A percentile compares a stretch with the other conserved stretches of the same genome.
Conservation (phyloP, 2,888 invertebrate species). For the Latrodectus hesperus region DNA sequence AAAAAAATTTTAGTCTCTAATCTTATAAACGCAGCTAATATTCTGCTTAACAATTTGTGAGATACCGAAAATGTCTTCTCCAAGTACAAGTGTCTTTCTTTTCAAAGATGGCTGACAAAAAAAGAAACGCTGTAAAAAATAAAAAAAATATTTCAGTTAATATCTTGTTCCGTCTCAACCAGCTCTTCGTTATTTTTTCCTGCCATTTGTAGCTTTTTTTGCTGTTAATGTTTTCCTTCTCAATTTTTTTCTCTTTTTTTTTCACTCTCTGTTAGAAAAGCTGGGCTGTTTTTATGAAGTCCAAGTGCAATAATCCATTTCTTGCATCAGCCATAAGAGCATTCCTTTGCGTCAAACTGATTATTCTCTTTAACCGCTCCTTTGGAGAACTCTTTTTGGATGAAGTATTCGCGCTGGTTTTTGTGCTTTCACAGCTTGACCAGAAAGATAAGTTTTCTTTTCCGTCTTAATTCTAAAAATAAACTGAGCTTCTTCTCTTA, state of each 20-base stretch:
- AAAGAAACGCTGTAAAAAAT: background rate
- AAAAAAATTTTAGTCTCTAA: background rate
- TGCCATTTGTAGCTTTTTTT: too few species aligned
- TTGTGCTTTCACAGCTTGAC: too few species aligned
- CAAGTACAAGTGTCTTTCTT: background rate
- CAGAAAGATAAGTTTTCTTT: too few species aligned
- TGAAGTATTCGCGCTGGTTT: background rate
- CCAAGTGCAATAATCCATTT: background rate
- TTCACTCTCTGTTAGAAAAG: background rate
- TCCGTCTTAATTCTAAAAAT: too few species aligned
- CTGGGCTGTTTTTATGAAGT: background rate
- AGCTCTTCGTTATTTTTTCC: too few species aligned
- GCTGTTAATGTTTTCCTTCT: too few species aligned
- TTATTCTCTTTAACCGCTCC: background rate
- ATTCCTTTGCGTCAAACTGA: background rate
- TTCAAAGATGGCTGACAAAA: background rate
- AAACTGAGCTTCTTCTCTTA: too few species aligned
- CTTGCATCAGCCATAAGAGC: background rate
- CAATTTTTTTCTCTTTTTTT: too few species aligned
- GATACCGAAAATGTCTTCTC: background rate
- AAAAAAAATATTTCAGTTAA: background rate
- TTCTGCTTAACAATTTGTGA: background rate
- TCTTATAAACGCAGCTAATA: conserved; percentile 5
- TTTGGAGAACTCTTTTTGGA: background rate
- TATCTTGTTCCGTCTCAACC: background rate